phyloP scores from a whole-genome alignment of 2,113 vertebrate species.

The Poecilia latipinna region DNA sequence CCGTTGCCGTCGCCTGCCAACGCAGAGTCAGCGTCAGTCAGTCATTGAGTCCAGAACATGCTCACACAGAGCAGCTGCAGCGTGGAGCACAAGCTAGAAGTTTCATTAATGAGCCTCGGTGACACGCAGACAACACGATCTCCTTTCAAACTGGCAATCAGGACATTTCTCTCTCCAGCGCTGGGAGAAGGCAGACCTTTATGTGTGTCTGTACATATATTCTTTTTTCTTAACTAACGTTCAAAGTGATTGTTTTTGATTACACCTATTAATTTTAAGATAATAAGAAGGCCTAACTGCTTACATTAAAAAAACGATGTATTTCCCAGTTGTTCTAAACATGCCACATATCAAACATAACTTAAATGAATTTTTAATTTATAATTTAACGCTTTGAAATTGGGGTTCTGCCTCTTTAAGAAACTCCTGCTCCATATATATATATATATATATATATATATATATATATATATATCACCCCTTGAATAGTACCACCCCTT shows the following conservation, averaged over 20 bases:
- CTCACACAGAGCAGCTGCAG: constrained; percentile 13
- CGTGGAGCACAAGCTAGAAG: constrained; percentile 57
- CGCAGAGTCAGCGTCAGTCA: constrained; percentile 48
- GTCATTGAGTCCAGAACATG: constrained; percentile 43
- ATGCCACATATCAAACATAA: too few species aligned
- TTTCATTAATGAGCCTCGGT: constrained; percentile 37
- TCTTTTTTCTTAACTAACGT: too few species aligned
- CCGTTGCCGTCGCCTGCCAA: constrained; percentile 58
- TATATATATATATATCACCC: too few species aligned
- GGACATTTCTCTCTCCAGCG: constrained; percentile 37
- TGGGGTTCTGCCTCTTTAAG: too few species aligned
- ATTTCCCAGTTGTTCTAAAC: neutral
- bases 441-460: too few species aligned
- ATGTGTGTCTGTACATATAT: too few species aligned
- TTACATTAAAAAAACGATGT: neutral
- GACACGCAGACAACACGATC: neutral
- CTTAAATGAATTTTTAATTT: too few species aligned
- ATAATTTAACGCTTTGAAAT: too few species aligned
- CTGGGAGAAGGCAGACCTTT: neutral
- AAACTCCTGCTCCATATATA: too few species aligned
- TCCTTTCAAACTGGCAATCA: constrained; percentile 3
- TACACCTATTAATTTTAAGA: neutral
- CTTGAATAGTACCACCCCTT: too few species aligned
- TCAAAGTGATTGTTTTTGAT: neutral
- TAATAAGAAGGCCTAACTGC: neutral